Evolutionary conservation across 2,888 invertebrate species (phyloP), one percentile per base, ranked within the genome.

Genomic region (Amaurobius ferox): DNA sequence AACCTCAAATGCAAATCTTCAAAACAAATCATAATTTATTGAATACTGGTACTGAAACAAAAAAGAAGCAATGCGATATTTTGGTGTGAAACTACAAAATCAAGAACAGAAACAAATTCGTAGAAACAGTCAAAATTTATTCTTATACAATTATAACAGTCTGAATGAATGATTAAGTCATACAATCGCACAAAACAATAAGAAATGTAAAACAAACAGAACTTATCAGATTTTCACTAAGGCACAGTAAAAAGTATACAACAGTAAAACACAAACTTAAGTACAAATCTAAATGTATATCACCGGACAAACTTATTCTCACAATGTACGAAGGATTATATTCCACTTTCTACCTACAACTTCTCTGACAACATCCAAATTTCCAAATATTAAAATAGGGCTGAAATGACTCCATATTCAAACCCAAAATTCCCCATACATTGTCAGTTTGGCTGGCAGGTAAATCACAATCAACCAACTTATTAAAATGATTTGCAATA

Each of bases 171-270:
- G 13, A 40, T 68, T 68, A 76, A 76, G 70, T 76, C 71, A 70
- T 76, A 81, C 80, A 83, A 28, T 76, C 76, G 55, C 55, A 55
- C 23, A 55, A 55, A 44, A 55, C 23, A 55, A 55, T 55, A 55
- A 23, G 7, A 55, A 55, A 71, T 83, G 67, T 71, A 68, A 83
- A 68, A 74, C 28, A 64, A 71, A 55, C 44, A 81, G 30, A 76
- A 48, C 70, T 76, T 74, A 76, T 67, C 62, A 83, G 62, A 83
- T 64, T 39, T 76, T 67, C 81, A 83, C 81, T 83, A 83, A 83
- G 81, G 81, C 81, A 83, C 81, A 76, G 76, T 83, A 76, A 83
- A 73, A 83, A 83, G 76, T 83, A 83, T 76, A 83, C 74, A 76
- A 76, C 48, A 70, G 67, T 19, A 76, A 32, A 83, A 76, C 62